Conservation (phyloP, 2,113 vertebrate genomes). For the Ciconia stormi region DNA sequence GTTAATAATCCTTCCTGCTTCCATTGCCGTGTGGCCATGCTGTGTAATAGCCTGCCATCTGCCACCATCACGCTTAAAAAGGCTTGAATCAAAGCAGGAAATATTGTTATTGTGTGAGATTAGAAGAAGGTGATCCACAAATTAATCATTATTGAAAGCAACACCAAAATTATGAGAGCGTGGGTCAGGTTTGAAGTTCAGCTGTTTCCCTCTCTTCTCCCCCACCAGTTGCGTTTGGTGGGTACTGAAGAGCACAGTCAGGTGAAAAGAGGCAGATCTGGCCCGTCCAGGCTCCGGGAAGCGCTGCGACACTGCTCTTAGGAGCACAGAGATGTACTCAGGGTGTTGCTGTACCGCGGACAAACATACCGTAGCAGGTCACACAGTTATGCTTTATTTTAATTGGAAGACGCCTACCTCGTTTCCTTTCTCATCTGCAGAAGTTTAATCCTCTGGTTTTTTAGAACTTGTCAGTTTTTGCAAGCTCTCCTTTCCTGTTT, state of each 20-base stretch:
- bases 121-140: neutral
- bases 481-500: neutral
- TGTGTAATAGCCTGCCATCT: constrained; percentile 41
- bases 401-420: constrained; percentile 24
- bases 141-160: neutral
- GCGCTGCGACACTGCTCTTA: neutral
- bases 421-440: neutral
- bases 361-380: neutral
- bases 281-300: neutral
- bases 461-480: neutral
- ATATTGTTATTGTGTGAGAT: neutral
- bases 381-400: neutral
- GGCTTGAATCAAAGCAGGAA: constrained; percentile 38
- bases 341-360: neutral
- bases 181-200: constrained; percentile 17
- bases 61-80: constrained; percentile 23
- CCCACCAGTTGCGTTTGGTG: neutral
- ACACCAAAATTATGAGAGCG: neutral
- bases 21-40: neutral
- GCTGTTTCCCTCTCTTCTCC: neutral
- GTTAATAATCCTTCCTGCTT: constrained; percentile 18
- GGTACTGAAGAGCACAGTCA: neutral
- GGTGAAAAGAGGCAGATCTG: neutral
- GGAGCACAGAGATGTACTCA: neutral
- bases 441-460: neutral